phyloP scores from a whole-genome alignment of 2,797 vertebrate genomes.

The Poliocrania exsul region DNA sequence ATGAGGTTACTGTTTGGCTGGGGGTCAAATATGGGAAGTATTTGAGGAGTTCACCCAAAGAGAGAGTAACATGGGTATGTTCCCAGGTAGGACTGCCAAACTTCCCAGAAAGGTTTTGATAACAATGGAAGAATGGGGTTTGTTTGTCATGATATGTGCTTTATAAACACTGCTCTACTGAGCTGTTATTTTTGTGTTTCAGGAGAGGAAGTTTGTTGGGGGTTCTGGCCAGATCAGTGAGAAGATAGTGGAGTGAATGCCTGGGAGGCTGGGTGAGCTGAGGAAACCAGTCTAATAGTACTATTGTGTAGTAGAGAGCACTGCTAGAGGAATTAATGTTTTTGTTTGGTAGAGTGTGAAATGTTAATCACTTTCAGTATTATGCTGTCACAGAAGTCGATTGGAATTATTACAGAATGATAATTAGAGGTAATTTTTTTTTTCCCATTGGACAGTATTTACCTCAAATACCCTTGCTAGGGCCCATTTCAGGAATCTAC shows the following conservation, averaged over 20 bases:
- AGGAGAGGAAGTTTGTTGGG: constrained; percentile 94
- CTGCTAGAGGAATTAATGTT: neutral
- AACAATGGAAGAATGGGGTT: neutral
- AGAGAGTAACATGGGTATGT: rapidly evolving
- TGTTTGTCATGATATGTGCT: rapidly evolving
- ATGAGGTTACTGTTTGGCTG: neutral
- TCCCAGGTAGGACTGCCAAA: neutral
- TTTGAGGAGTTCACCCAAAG: neutral
- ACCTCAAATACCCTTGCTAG: neutral
- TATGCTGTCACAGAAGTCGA: neutral
- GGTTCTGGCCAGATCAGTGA: constrained; percentile 92
- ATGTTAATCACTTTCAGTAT: constrained; percentile 3
- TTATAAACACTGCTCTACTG: neutral
- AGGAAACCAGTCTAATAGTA: constrained; percentile 80
- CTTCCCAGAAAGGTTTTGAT: neutral
- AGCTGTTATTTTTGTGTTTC: neutral
- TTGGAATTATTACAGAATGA: neutral
- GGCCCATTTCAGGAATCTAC: neutral
- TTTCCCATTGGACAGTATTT: neutral
- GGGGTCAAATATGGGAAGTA: neutral
- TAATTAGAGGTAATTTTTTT: neutral
- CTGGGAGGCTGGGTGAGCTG: constrained; percentile 86
- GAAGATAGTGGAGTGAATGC: constrained; percentile 78
- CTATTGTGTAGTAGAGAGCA: neutral
- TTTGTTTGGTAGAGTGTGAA: neutral